These are phyloP conservation scores for Physeter macrocephalus DNA, from an alignment of 2,113 vertebrate species.

Conservation along the genomic window DNA sequence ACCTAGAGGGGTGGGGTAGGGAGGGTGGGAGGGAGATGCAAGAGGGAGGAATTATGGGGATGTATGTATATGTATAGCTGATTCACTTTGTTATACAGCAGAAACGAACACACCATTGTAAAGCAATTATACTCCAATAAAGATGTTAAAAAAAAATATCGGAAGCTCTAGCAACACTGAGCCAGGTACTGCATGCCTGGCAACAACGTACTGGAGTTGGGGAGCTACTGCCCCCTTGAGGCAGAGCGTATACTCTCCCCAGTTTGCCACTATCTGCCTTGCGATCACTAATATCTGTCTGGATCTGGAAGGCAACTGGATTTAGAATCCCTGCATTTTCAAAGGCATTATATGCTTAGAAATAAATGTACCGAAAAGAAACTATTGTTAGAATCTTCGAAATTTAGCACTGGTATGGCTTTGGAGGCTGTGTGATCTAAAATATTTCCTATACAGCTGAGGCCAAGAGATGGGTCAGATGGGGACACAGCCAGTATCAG, in stretches of 20 bases:
- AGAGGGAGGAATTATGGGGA: no score
- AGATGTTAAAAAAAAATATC: not conserved
- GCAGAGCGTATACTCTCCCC: not conserved
- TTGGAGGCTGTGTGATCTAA: not conserved
- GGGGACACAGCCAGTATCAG: not conserved
- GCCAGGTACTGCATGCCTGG: not conserved
- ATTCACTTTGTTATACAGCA: no score
- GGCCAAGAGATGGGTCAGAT: accelerated
- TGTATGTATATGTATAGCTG: no score
- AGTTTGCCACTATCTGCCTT: not conserved
- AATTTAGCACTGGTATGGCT: not conserved
- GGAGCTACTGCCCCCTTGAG: not conserved
- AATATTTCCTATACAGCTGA: not conserved
- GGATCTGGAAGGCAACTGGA: not conserved
- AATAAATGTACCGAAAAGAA: not conserved
- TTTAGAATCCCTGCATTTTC: not conserved
- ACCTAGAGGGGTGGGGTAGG: no score
- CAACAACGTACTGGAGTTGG: not conserved
- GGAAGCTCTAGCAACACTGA: not conserved
- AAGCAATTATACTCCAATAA: no score
- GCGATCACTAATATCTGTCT: not conserved
- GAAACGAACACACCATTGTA: no score
- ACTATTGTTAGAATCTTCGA: not conserved
- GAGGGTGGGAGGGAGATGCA: no score
- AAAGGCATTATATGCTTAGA: not conserved